Base-by-base conservation (phyloP, 2,113 vertebrate species). In the Sebastes schlegelii region DNA sequence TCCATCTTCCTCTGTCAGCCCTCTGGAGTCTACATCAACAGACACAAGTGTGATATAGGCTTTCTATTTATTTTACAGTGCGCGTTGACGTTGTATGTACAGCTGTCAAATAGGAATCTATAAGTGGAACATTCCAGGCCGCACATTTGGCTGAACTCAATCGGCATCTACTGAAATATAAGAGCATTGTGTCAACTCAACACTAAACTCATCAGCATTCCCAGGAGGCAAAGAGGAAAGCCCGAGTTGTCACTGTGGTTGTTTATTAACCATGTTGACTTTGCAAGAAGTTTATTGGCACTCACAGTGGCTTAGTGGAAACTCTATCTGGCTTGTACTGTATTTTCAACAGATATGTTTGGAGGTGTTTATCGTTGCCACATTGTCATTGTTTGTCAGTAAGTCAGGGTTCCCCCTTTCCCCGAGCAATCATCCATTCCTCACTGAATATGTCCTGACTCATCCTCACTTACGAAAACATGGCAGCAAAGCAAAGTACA, bases 221-320 rank as follows among this genome's bases (percentile, higher is more conserved):
- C 64, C 75, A 13, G 52, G 40, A 84, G n/a, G 49, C 8, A 16
- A 57, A 9, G 73, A 11, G 1, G 13, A 60, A 26, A 10, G 5
- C 52, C 9, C 4, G 6, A 61, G 80, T 79, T 60, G 46, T 62
- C 61, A 52, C 74, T 76, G 55, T 52, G 55, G 74, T 78, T 79
- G 79, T 86, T 91, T 79, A 87, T 90, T 88, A 82, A 87, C 74
- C 40, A 45, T 80, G 54, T 84, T 76, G 58, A 74, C 40, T 68
- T 71, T 70, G 52, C 17, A 46, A 70, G 34, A 79, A 54, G 46
- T 76, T n/a, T 83, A 17, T 61, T 67, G 21, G 19, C 54, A 10
- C 23, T 64, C 17, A 13, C 45, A 19, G 43, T 48, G n/a, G 23
- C 40, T 73, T 34, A 5, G 26, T 26, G 16, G n/a, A 80, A 81